Evolutionary conservation across 2,888 invertebrate species (phyloP), one percentile per base, ranked within the genome.

Genomic region (Aphodius sticticus): DNA sequence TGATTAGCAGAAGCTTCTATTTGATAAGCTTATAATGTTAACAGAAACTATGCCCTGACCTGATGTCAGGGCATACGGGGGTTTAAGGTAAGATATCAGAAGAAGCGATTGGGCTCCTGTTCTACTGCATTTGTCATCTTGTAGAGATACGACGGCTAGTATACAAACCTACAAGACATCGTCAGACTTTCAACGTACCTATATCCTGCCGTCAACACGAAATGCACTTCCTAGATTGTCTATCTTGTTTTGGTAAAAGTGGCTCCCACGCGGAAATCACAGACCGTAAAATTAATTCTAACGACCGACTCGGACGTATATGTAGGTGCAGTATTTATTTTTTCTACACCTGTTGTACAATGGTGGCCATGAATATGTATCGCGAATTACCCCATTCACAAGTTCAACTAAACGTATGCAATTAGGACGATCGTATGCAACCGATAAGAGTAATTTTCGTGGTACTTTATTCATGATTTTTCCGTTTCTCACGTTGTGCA

Each of bases 371-470:
- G 74, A 74, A 74, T 74, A 74, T 74, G 6, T 74, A 74, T 74
- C 74, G 35, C 35, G 53, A 53, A 26, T 74, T 74, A 35, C n/a
- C 26, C n/a, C 26, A 74, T 35, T 35, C 36, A 74, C 74, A 74
- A 74, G 74, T 74, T 35, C 35, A 74, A 74, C 36, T 71, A 71
- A 71, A 26, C 71, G 71, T 35, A 74, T 74, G 74, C 74, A 74
- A 74, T 74, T 74, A 37, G 74, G 37, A 74, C 74, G 74, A 35
- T 74, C 37, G 70, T 53, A 53, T 53, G 53, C 53, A 53, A 53
- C 12, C 7, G 53, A 53, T 53, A 53, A 53, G 53, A 7, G 12
- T 53, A 53, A 53, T 53, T 53, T 53, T 53, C 12, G 9, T 53
- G 53, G 53, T 53, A 53, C 53, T 53, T 53, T 53, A 53, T 53